phyloP scores from a whole-genome alignment of 2,113 vertebrate genomes.

The Hystrix cristata region DNA sequence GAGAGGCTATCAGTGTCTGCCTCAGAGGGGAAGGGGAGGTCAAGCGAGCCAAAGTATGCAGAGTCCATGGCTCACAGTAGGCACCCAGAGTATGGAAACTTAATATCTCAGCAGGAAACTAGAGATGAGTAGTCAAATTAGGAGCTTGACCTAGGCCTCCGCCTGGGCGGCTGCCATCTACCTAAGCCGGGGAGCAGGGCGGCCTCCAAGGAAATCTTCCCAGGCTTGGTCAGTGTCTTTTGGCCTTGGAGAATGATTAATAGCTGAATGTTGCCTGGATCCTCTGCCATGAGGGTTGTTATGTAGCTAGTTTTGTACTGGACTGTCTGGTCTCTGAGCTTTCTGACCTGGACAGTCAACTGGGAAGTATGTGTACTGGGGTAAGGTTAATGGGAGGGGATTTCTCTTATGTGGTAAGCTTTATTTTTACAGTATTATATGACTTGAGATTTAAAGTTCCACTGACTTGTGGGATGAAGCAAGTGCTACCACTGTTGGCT shows the following conservation, averaged over 20 bases:
- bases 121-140: not conserved
- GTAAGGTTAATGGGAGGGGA: not conserved
- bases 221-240: not conserved
- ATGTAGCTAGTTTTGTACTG: constrained; percentile 12
- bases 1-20: not conserved
- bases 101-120: not conserved
- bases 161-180: not conserved
- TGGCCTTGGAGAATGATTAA: not conserved
- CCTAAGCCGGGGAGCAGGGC: not conserved
- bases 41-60: constrained; percentile 1
- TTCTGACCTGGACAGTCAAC: constrained; percentile 11
- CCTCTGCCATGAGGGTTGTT: not conserved
- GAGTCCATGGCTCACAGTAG: not conserved
- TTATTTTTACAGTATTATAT: not conserved
- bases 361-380: not conserved
- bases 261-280: not conserved
- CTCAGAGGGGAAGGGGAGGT: not conserved
- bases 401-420: not conserved
- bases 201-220: not conserved
- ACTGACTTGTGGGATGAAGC: not conserved
- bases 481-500: not conserved
- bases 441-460: not conserved
- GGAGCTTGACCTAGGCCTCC: not conserved
- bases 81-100: not conserved
- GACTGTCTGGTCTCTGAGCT: constrained; percentile 22